These are phyloP conservation scores for Myiopsitta monachus DNA, from an alignment of 2,113 vertebrate genomes.

Conservation along the genomic window DNA sequence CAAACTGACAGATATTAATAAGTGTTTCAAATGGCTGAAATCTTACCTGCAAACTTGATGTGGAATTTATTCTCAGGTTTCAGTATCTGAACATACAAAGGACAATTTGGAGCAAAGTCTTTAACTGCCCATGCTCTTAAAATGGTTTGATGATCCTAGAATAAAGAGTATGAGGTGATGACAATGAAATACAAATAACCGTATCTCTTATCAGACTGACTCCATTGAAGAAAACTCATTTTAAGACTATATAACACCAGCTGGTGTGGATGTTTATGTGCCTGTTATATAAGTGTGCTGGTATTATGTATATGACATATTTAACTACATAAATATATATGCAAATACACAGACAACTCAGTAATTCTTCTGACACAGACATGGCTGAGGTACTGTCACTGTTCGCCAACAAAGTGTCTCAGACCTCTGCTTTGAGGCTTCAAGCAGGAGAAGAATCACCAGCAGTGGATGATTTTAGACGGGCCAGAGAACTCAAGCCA, in stretches of 20 bases:
- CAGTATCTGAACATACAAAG: constrained; percentile 94
- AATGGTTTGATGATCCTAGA: constrained; percentile 96
- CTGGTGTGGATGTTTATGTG: background rate
- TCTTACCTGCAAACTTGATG: constrained; percentile 94
- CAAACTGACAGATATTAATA: background rate
- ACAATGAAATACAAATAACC: background rate
- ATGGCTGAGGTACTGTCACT: background rate
- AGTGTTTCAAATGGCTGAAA: background rate
- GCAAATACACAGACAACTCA: background rate
- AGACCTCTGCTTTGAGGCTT: background rate
- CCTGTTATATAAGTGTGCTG: background rate
- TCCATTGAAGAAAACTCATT: background rate
- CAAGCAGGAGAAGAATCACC: background rate
- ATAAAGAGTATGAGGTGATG: background rate
- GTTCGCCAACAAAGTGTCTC: background rate
- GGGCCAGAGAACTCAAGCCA: background rate
- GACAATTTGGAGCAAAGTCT: constrained; percentile 96
- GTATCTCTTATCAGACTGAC: background rate
- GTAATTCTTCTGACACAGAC: background rate
- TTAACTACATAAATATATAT: background rate
- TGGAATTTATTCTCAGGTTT: constrained; percentile 99
- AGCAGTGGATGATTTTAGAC: background rate
- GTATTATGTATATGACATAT: background rate
- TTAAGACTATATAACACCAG: background rate
- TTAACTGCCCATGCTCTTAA: constrained; percentile 97